Evolutionary conservation across 2,888 invertebrate genomes (phyloP).

Genomic region (Trimorus sp.): DNA sequence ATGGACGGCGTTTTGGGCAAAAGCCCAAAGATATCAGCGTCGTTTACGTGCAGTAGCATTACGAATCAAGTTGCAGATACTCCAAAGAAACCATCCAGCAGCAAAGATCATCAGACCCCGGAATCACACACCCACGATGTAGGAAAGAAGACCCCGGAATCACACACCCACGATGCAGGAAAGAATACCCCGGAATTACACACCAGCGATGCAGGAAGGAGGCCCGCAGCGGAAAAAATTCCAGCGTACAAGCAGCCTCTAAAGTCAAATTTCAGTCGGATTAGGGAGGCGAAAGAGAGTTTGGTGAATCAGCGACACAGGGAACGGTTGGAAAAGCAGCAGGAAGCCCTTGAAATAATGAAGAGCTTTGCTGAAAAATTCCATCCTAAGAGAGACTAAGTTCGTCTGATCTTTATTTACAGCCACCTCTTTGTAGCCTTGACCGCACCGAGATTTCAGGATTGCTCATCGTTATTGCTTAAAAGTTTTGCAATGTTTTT

Average conservation of each 20-base stretch:
- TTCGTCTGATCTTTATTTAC: background rate
- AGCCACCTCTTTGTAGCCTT: too few species aligned
- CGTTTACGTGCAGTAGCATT: slow-evolving; percentile 1
- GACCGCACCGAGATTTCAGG: too few species aligned
- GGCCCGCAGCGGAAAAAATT: background rate
- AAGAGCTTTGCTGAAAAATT: background rate
- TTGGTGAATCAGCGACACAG: slow-evolving; percentile 20
- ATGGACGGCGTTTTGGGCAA: too few species aligned
- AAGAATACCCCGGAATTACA: background rate
- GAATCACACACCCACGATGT: too few species aligned
- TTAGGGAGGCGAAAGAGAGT: slow-evolving; percentile 21
- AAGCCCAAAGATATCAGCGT: too few species aligned
- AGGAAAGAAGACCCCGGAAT: background rate
- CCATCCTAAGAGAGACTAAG: background rate
- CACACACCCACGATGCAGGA: too few species aligned
- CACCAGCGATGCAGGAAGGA: background rate
- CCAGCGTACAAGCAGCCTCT: slow-evolving; percentile 19
- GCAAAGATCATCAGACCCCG: slow-evolving; percentile 6
- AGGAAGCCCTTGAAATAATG: slow-evolving; percentile 16
- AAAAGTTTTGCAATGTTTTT: too few species aligned
- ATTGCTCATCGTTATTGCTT: too few species aligned
- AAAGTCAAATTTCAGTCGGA: slow-evolving; percentile 9
- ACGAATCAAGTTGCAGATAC: slow-evolving; percentile 26
- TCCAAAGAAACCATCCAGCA: too few species aligned
- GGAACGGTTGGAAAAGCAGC: slow-evolving; percentile 30